Evolutionary conservation across 2,888 invertebrate species (phyloP), one percentile per base, ranked within the genome.

Genomic region (Acrobasis suavella): DNA sequence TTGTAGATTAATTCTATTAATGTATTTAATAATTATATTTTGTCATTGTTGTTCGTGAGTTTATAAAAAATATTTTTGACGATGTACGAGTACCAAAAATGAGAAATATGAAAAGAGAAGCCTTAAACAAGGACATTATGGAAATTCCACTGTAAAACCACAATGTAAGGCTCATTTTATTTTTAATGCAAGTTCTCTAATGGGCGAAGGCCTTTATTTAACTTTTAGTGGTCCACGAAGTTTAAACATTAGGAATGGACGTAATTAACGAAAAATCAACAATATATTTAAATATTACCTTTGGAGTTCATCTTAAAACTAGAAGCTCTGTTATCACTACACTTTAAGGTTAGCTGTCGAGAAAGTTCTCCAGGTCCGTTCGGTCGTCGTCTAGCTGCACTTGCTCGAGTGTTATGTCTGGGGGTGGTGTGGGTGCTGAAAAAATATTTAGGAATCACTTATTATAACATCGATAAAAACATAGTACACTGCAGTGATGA

Each of bases 301-400:
- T 56, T 56, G 56, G 56, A 42, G 22, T 46, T 1, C n/a, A 12
- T 56, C 50, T 50, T 15, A 37, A 16, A n/a, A 37, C 58, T 59
- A 59, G 17, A 59, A 59, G 58, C 58, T 59, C 58, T 50, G 2
- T 39, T 55, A 55, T 38, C 63, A 56, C 39, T 64, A 72, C 58
- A 62, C 64, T 58, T 49, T 65, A 56, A 51, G 42, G 78, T 89
- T 82, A 91, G 75, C 87, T 90, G 58, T 85, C 87, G 0, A 92
- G 82, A 68, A 91, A 92, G 62, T 86, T 85, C 70, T 92, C 91
- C 68, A 92, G 71, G 67, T 89, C 90, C 2, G 78, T 68, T 6
- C 63, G 65, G 63, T 92, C 91, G 9, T 82, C 78, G 0, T 92
- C 90, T 56, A 92, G 73, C 62, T 91, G 87, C 51, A 92, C 86